A percentile compares a stretch with the other conserved stretches of the same genome.
These are phyloP conservation scores for Forbesichthys agassizii DNA, from an alignment of 2,113 vertebrate genomes.

Conservation along the genomic window DNA sequence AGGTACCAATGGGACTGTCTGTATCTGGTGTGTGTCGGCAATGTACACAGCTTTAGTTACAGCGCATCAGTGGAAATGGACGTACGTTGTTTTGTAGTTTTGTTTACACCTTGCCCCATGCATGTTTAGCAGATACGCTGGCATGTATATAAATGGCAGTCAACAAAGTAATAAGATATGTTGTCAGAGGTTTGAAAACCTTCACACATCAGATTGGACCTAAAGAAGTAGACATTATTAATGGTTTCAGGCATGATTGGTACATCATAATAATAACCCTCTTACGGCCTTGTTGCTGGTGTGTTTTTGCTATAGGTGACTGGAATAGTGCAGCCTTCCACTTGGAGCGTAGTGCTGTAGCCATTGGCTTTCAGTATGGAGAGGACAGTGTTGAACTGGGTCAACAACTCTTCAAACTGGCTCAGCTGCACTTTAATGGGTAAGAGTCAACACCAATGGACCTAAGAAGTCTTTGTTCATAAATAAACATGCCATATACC, in stretches of 20 bases:
- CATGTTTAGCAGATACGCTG: no score
- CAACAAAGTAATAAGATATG: no score
- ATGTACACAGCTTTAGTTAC: neutral
- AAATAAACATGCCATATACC: no score
- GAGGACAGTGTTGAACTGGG: constrained; percentile 86
- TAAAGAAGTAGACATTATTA: neutral
- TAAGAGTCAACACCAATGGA: constrained; percentile 51
- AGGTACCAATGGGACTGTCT: constrained; percentile 71
- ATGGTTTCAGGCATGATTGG: no score
- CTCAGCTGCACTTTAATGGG: constrained; percentile 94
- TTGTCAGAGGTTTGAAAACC: no score
- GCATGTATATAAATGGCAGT: no score
- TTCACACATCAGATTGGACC: neutral
- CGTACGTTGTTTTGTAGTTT: no score
- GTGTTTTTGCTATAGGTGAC: constrained; percentile 72
- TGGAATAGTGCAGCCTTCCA: constrained; percentile 86
- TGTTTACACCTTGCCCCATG: no score
- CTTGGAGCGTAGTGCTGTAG: constrained; percentile 77
- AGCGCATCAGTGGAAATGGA: no score
- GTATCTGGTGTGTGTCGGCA: neutral
- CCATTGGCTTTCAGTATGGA: constrained; percentile 81
- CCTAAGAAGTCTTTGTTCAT: no score
- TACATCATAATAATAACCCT: neutral
- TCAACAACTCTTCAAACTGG: constrained; percentile 91
- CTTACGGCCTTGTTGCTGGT: constrained; percentile 1